A percentile compares a stretch with the other conserved stretches of the same genome.
These are phyloP conservation scores for Eunapius fragilis DNA, from an alignment of 37 sponge, comb jelly and placozoan species.

Conservation along the genomic window DNA sequence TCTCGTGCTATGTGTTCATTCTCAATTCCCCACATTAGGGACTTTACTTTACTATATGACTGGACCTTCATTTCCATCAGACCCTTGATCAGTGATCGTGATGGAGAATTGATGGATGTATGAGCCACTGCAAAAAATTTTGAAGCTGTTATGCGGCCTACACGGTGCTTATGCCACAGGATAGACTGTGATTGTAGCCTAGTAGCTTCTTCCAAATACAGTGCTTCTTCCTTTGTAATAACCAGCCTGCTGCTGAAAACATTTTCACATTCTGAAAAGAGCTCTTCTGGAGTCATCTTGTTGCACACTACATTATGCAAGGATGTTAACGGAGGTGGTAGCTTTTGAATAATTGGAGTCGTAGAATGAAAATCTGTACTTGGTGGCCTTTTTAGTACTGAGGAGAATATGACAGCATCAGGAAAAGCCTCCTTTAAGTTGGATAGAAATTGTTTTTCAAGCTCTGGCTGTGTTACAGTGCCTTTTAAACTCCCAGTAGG, in stretches of 20 bases:
- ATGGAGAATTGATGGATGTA: conserved; percentile 3
- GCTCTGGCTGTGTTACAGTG: no score
- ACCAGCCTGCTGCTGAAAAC: background rate
- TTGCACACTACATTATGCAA: no score
- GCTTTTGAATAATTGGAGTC: no score
- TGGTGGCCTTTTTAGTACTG: no score
- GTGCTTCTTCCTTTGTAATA: conserved; percentile 11
- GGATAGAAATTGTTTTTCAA: no score
- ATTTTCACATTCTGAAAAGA: background rate
- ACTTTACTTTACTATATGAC: background rate
- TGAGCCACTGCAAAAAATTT: conserved; percentile 1
- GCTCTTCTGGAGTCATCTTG: no score
- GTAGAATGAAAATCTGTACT: no score
- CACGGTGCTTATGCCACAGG: conserved; percentile 28
- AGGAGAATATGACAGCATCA: no score
- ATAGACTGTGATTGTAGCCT: background rate
- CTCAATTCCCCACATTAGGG: conserved; percentile 20
- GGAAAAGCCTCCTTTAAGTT: no score
- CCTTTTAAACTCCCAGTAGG: no score
- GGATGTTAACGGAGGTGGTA: no score
- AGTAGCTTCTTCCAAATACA: conserved; percentile 14
- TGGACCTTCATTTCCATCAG: background rate
- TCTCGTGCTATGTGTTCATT: conserved; percentile 14
- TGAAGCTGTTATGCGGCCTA: conserved; percentile 24
- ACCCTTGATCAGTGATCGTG: background rate